Percentiles rank a stretch among this genome's conserved stretches.
phyloP scores from a whole-genome alignment of 2,888 invertebrate genomes.

The Spisula solida region DNA sequence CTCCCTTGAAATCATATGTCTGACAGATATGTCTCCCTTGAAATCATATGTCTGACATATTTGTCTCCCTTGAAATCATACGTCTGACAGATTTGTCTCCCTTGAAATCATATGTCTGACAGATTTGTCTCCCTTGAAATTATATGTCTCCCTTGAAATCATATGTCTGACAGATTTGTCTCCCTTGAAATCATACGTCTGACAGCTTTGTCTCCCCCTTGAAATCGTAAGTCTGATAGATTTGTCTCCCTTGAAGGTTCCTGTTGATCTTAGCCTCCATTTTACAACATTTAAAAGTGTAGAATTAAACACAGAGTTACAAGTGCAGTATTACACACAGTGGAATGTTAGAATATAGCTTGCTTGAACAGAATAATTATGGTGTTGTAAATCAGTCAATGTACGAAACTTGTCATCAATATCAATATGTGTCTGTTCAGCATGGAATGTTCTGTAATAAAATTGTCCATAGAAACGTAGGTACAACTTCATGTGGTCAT shows the following conservation, averaged over 20 bases:
- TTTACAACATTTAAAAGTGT: neutral
- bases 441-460: neutral
- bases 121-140: neutral
- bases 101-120: neutral
- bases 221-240: neutral
- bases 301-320: neutral
- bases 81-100: too few relatives aligned
- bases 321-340: neutral
- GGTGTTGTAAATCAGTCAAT: conserved; percentile 19
- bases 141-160: too few relatives aligned
- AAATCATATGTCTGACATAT: too few relatives aligned
- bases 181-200: too few relatives aligned
- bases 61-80: too few relatives aligned
- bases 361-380: conserved; percentile 17
- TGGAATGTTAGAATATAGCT: conserved; percentile 26
- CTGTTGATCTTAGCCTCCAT: neutral
- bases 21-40: too few relatives aligned
- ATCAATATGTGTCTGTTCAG: neutral
- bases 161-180: too few relatives aligned
- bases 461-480: conserved; percentile 9
- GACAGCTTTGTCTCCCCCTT: too few relatives aligned
- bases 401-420: conserved; percentile 5
- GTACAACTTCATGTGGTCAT: neutral
- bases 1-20: too few relatives aligned
- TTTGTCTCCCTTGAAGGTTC: neutral